phyloP scores from a whole-genome alignment of 2,797 vertebrate species.

The Alfaro cultratus region DNA sequence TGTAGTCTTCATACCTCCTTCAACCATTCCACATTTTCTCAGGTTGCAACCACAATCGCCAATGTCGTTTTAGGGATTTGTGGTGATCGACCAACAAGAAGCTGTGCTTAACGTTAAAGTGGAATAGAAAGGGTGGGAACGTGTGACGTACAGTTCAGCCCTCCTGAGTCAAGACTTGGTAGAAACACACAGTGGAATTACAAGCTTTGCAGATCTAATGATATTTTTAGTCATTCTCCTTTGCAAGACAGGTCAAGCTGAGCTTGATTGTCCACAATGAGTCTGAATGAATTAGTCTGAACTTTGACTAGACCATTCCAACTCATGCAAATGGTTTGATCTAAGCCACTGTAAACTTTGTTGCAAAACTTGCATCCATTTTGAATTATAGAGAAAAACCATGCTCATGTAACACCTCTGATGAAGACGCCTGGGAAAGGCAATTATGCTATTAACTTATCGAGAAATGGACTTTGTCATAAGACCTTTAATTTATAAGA shows the following conservation, averaged over 20 bases:
- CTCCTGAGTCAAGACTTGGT: neutral
- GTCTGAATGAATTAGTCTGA: neutral
- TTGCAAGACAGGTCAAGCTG: neutral
- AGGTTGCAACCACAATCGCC: neutral
- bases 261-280: too few species aligned
- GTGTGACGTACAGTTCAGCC: neutral
- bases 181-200: neutral
- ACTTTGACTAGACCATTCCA: neutral
- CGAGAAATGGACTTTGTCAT: neutral
- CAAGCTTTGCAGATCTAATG: neutral
- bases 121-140: neutral
- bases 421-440: neutral
- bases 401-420: neutral
- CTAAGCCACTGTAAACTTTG: neutral
- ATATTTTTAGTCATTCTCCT: neutral
- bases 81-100: neutral
- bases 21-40: neutral
- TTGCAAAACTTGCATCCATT: neutral
- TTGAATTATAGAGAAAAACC: neutral
- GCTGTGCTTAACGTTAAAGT: neutral
- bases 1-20: neutral
- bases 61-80: neutral
- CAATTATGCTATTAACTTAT: neutral
- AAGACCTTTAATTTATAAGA: neutral
- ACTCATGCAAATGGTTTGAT: neutral